Evolutionary conservation across 1,140 invertebrate species (phyloP).

Genomic region (Drosophila baimaii): DNA sequence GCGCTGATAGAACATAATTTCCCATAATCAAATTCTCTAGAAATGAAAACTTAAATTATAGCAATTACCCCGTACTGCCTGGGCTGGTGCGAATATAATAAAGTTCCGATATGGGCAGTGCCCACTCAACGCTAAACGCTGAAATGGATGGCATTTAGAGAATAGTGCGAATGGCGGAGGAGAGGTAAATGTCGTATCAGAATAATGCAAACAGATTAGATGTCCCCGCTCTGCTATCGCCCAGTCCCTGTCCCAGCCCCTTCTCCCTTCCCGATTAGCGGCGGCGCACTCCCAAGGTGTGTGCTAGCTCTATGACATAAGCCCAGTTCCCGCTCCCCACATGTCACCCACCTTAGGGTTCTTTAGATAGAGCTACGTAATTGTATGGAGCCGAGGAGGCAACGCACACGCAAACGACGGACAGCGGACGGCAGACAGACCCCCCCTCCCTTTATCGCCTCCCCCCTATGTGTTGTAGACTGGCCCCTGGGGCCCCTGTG

Average conservation of each 20-base stretch:
- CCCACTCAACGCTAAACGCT: constrained; percentile 8
- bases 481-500: constrained; percentile 26
- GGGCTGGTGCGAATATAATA: constrained; percentile 1
- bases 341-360: constrained; percentile 42
- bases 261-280: constrained; percentile 14
- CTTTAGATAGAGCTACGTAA: constrained; percentile 44
- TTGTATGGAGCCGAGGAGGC: constrained; percentile 23
- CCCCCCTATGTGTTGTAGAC: constrained; percentile 8
- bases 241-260: not conserved
- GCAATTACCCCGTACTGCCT: not conserved
- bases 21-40: not conserved
- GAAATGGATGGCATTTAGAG: constrained; percentile 3
- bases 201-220: constrained; percentile 45
- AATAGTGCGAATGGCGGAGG: constrained; percentile 18
- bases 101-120: constrained; percentile 13
- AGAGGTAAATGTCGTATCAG: constrained; percentile 39
- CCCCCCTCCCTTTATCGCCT: not conserved
- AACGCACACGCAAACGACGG: constrained; percentile 23
- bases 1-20: not conserved
- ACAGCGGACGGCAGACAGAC: constrained; percentile 5
- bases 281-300: constrained; percentile 51
- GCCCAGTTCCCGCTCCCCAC: constrained; percentile 20
- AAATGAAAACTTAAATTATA: constrained; percentile 3
- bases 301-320: constrained; percentile 47
- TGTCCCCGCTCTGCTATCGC: constrained; percentile 30